Percentiles rank a stretch among this genome's conserved stretches.
Evolutionary conservation across 2,888 invertebrate genomes (phyloP).

Genomic region (Hermaeophaga mercurialis): DNA sequence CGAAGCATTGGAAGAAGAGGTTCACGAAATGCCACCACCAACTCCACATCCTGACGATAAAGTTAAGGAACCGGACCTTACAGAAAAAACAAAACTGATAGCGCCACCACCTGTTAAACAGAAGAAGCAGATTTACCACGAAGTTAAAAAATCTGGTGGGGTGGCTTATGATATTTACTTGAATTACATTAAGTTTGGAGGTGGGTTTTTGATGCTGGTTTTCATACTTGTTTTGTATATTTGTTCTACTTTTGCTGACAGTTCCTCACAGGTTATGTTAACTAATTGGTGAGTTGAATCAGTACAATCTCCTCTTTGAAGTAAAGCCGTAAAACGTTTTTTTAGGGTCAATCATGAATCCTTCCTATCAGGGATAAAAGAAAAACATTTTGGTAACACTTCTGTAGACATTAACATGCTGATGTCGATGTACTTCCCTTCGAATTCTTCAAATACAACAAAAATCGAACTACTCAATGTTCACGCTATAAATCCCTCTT

Average conservation of each 20-base stretch:
- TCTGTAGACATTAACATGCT: neutral
- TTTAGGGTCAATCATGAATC: conserved; percentile 26
- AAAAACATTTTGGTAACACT: conserved; percentile 17
- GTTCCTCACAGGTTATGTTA: conserved; percentile 44
- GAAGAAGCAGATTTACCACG: conserved; percentile 33
- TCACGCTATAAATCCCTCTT: too few relatives aligned
- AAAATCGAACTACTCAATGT: too few relatives aligned
- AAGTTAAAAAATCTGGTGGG: conserved; percentile 45
- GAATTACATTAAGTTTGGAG: conserved; percentile 42
- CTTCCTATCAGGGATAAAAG: conserved; percentile 1
- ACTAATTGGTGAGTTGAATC: conserved; percentile 29
- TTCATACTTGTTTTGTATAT: too few relatives aligned
- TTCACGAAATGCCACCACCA: too few relatives aligned
- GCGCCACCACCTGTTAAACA: too few relatives aligned
- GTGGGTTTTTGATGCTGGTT: neutral
- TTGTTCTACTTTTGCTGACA: conserved; percentile 27
- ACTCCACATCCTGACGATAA: too few relatives aligned
- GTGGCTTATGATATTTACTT: conserved; percentile 45
- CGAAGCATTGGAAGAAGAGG: too few relatives aligned
- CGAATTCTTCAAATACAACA: neutral
- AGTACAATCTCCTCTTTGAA: too few relatives aligned
- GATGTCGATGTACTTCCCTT: neutral
- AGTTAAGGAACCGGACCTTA: too few relatives aligned
- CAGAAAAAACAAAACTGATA: too few relatives aligned
- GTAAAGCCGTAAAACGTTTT: too few relatives aligned